Evolutionary conservation across 2,888 invertebrate genomes (phyloP), one percentile per base, ranked within the genome.

Genomic region (Melieria omissa): DNA sequence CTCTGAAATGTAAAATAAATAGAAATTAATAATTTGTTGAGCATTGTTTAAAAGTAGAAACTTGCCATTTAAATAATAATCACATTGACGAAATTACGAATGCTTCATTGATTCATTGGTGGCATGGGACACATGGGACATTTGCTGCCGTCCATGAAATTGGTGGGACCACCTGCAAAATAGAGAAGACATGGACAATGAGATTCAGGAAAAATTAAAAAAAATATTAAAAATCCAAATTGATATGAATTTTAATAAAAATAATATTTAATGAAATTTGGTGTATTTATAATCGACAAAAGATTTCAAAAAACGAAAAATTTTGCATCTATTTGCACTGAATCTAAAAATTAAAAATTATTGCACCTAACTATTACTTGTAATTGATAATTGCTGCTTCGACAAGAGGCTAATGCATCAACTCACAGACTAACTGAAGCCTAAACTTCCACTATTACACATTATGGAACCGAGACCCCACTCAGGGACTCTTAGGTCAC

Each of bases 81-180:
- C 29, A 29, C 29, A 29, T 29, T 29, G 29, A 29, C 29, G 3
- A 2, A 29, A 29, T 70, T 68, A 68, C 60, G 55, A 63, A 60
- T 70, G 62, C 6, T 81, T 82, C 80, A 84, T 81, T 84, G 82
- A 79, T 83, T 83, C 82, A 84, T 82, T 70, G 84, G 83, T 77
- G 84, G 81, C 83, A 84, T 84, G 74, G 83, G 84, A 66, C 84
- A 84, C 77, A 83, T 82, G 76, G 82, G 80, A 76, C 84, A 83
- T 81, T 83, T 82, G 65, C 81, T 79, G 79, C 80, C 82, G 78
- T 82, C 82, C 78, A 83, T 81, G 78, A 81, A 81, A 73, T 80
- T 82, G 78, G 84, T 77, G 73, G 82, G 78, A 73, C 80, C 83
- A 74, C 74, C 61, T 71, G 47, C 41, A 54, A 65, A 14, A 58